phyloP scores from a whole-genome alignment of 2,797 vertebrate species.

The Aeoliscus strigatus region DNA sequence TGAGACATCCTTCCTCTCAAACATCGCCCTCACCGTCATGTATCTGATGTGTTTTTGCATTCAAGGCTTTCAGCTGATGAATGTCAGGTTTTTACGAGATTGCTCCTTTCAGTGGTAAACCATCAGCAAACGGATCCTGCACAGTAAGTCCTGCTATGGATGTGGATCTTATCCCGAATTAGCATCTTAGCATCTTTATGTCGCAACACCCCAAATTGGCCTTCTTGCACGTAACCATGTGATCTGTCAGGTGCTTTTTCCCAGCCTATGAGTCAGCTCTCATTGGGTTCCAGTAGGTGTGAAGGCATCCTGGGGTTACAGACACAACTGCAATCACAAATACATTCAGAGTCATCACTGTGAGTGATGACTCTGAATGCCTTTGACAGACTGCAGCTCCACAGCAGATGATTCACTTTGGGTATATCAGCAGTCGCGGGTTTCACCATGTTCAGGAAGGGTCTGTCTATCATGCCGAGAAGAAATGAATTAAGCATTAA shows the following conservation, averaged over 20 bases:
- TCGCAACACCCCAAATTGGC: slow-evolving; percentile 22
- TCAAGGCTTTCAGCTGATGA: slow-evolving; percentile 18
- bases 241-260: slow-evolving; percentile 58
- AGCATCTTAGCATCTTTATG: too few species aligned
- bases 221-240: too few species aligned
- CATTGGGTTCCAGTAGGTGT: slow-evolving; percentile 58
- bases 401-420: slow-evolving; percentile 45
- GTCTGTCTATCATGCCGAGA: slow-evolving; percentile 30
- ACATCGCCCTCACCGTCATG: slow-evolving; percentile 2
- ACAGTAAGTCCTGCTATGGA: too few species aligned
- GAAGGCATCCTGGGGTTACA: slow-evolving; percentile 51
- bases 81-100: slow-evolving; percentile 24
- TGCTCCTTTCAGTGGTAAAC: slow-evolving; percentile 3
- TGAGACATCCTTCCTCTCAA: slow-evolving; percentile 1
- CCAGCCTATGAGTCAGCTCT: slow-evolving; percentile 47
- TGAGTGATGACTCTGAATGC: slow-evolving; percentile 44
- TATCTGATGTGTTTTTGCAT: too few species aligned
- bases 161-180: too few species aligned
- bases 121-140: too few species aligned
- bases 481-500: slow-evolving; percentile 57
- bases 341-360: slow-evolving; percentile 46
- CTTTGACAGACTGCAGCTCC: slow-evolving; percentile 37
- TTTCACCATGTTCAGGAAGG: slow-evolving; percentile 23
- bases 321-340: slow-evolving; percentile 45
- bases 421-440: slow-evolving; percentile 13